Evolutionary conservation across 2,113 vertebrate genomes (phyloP), one percentile per base, ranked within the genome.

Genomic region (Andinoacara biseriatus): DNA sequence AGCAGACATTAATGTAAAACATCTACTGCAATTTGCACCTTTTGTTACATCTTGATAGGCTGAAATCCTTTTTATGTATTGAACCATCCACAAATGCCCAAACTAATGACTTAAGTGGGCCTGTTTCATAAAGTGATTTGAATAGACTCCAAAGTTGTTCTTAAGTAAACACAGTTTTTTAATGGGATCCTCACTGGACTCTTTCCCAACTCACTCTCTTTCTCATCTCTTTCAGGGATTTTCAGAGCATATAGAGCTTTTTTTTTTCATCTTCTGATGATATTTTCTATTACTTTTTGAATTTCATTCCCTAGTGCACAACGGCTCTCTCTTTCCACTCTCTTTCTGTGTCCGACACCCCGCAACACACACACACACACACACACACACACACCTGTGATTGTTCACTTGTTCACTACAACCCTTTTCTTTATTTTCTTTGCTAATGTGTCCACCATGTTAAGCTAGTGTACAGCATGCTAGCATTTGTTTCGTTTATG

Each of bases 211-310:
- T 61, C 78, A n/a, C 20, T 54, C 13, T 69, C 65, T 65, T 80
- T 60, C 75, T 78, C 63, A n/a, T 84, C 57, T 81, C 10, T 46
- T 31, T 78, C 69, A 10, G 11, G 9, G 33, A 69, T 14, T 81
- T 29, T 62, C 31, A 31, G 61, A 26, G 26, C 40, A 82, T 54
- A 60, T 62, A 31, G 13, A 59, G 75, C 31, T 10, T 3, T 0
- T 10, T 3, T 0, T 58, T 3, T 60, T 49, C 63, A 76, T 84
- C 43, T 78, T 58, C 74, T 80, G 22, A 58, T 77, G 52, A 33
- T 14, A 79, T 62, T 67, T 56, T 69, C 24, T 69, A 3, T 69
- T 4, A 31, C 49, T 69, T 69, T 69, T 13, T 69, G 43, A 69
- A 49, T 69, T 69, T 29, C 15, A 54, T 61, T 81, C 84, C 84